Conservation (phyloP, 2,113 vertebrate species). For the Oxygymnocypris stewartii region DNA sequence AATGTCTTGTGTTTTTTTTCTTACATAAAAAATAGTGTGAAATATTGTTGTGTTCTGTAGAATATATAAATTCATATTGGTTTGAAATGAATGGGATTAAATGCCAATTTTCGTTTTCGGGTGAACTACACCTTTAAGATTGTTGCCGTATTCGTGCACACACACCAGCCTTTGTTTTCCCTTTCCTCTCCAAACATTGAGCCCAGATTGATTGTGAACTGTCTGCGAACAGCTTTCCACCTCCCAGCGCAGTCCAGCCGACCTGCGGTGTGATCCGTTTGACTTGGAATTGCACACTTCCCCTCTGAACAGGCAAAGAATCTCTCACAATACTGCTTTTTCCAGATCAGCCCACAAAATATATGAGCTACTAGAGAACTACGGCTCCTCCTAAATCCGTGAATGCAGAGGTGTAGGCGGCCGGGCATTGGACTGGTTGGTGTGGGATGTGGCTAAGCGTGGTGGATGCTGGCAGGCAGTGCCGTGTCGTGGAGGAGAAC, state of each 20-base stretch:
- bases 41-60: not conserved
- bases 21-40: not conserved
- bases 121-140: not conserved
- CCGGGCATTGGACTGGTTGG: not conserved
- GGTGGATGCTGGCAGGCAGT: constrained; percentile 42
- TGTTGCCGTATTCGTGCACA: not conserved
- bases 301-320: constrained; percentile 25
- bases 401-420: constrained; percentile 4
- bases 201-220: constrained; percentile 19
- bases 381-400: not conserved
- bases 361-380: not conserved
- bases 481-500: constrained; percentile 30
- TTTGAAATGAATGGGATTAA: not conserved
- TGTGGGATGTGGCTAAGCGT: constrained; percentile 46
- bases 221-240: constrained; percentile 10
- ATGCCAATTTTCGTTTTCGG: not conserved
- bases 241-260: not conserved
- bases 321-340: not conserved
- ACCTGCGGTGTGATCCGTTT: constrained; percentile 33
- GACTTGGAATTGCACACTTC: constrained; percentile 32
- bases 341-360: constrained; percentile 3
- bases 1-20: not conserved
- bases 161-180: constrained; percentile 4
- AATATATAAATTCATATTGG: not conserved
- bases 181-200: not conserved